Evolutionary conservation across 2,797 vertebrate species (phyloP), one percentile per base, ranked within the genome.

Genomic region (Scarus forsteni): DNA sequence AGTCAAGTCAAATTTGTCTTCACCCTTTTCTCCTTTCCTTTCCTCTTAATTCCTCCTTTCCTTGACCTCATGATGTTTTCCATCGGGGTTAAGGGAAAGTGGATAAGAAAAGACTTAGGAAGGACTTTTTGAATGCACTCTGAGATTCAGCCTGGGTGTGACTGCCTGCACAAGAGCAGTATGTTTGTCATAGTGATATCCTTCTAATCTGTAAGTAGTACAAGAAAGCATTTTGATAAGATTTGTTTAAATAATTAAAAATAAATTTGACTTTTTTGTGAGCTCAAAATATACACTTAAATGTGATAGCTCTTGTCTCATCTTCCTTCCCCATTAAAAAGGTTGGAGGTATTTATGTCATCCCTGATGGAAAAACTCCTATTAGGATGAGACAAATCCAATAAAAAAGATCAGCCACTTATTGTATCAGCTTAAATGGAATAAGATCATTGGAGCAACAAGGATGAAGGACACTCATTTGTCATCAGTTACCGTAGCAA

Each of bases 181-280:
- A 4, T 27, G 27, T 27, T 27, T 27, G 27, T 27, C 27, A 27
- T 27, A 27, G 27, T 27, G 27, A 27, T 27, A 85, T 79, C 58
- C 80, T 81, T 70, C 61, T 58, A 66, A 70, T 72, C 43, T 60
- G 59, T 57, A 53, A 49, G 42, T 53, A 58, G 56, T 72, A 78
- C 74, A 81, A 77, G 44, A 66, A 83, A 42, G 55, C 79, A 78
- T n/a, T 78, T 70, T 60, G 85, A 73, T 51, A 74, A 73, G 70
- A 72, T 60, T 81, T 82, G 79, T 51, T 78, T 55, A 56, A 80
- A 76, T 42, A 52, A 1, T 71, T n/a, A 69, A 65, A 43, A 74
- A 68, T 66, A 38, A 70, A 60, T 40, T 40, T 43, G 13, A 4
- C 56, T 66, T 63, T 51, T 48, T 58, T 49, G 1, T 10, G 27